phyloP scores from a whole-genome alignment of 1,140 invertebrate genomes.

The Tetramorium simillimum region DNA sequence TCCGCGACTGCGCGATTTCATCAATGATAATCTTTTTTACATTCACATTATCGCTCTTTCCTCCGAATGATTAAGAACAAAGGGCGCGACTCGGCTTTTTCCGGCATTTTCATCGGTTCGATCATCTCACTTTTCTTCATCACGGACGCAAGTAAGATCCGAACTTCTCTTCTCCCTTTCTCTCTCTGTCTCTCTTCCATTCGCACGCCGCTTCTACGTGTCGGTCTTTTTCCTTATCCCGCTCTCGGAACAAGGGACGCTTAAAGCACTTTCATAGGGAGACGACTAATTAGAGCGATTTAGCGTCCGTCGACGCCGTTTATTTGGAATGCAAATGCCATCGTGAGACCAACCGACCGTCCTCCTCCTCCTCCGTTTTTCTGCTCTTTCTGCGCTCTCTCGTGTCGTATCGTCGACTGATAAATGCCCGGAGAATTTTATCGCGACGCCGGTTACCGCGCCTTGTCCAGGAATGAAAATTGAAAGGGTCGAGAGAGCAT shows the following conservation, averaged over 20 bases:
- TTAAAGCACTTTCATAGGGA: constrained; percentile 74
- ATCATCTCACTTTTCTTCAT: constrained; percentile 53
- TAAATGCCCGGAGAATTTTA: constrained; percentile 59
- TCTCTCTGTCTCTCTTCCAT: neutral
- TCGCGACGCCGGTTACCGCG: constrained; percentile 48
- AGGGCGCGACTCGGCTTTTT: constrained; percentile 38
- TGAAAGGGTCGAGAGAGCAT: constrained; percentile 26
- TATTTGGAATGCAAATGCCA: constrained; percentile 76
- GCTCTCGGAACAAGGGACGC: constrained; percentile 70
- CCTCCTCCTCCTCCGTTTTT: constrained; percentile 5
- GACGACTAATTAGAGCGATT: constrained; percentile 76
- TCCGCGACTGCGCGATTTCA: constrained; percentile 2
- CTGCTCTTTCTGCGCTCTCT: neutral
- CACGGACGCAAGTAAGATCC: constrained; percentile 37
- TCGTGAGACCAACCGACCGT: constrained; percentile 41
- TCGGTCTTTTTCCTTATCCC: constrained; percentile 66
- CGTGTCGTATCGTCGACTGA: constrained; percentile 45
- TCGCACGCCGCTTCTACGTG: constrained; percentile 33
- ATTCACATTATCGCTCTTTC: constrained; percentile 11
- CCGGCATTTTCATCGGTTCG: constrained; percentile 35
- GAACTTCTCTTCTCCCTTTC: neutral
- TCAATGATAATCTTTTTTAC: constrained; percentile 29
- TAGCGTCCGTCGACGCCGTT: constrained; percentile 69
- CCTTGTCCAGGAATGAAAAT: constrained; percentile 50
- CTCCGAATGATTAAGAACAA: constrained; percentile 37